Evolutionary conservation across 64 coral and sea anemone species (phyloP), one percentile per base, ranked within the genome.

Genomic region (Acropora yongei): DNA sequence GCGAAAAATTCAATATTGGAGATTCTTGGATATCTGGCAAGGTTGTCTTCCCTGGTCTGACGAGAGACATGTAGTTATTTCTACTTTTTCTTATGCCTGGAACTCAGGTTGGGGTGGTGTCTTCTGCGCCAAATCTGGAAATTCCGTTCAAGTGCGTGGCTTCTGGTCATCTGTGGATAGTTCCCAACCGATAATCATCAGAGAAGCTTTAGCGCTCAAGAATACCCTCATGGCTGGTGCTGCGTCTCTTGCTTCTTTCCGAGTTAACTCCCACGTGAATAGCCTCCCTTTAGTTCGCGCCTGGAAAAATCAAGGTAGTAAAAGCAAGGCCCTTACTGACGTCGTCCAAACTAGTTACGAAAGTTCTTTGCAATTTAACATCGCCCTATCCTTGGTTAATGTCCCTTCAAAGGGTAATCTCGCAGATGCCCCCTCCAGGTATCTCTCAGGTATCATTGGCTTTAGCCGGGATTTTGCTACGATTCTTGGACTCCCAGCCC

Each of bases 301-400:
- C 1, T 95, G 89, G 94, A 73, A 49, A 18, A 93, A 67, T 44
- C 85, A 88, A 51, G 78, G 85, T 45, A 78, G 92, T 16, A 78
- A 66, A 57, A 88, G 78, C 85, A 49, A 42, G 6, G 51, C 40
- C 6, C 77, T 88, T 80, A 61, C 74, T 50, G 74, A 88, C 12
- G 46, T 77, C 65, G 14, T 88, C 79, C 87, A 93, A 47, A 41
- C 16, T 2, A 49, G 88, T 20, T 82, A 57, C 18, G 47, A 80
- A 46, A 5, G 60, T 30, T 42, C 84, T 19, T 9, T 88, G 44
- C 30, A 67, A 49, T 72, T 44, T n/a, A 82, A 93, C 51, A 17
- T 93, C 47, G 41, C 40, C 6, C n/a, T 93, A 10, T 71, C 58
- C 14, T 55, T 93, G n/a, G 74, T 73, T 1, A 86, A 92, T 61